These are phyloP conservation scores for Prunella strophiata DNA, from an alignment of 2,797 vertebrate genomes.

Conservation along the genomic window DNA sequence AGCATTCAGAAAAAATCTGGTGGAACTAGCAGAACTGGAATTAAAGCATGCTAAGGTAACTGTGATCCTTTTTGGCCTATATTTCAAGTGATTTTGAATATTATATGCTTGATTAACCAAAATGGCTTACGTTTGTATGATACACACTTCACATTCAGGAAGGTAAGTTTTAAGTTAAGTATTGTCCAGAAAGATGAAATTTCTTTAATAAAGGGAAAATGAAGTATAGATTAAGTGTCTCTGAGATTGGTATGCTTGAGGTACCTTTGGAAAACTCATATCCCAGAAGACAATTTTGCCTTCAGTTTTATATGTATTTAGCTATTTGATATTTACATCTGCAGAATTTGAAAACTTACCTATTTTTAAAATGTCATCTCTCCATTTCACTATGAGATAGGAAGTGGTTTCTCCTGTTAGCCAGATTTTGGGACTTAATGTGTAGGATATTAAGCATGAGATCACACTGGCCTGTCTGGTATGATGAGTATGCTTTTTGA, in stretches of 20 bases:
- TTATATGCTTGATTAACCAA: background rate
- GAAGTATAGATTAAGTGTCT: background rate
- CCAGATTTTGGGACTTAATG: background rate
- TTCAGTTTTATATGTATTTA: background rate
- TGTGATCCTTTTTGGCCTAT: background rate
- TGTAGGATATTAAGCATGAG: background rate
- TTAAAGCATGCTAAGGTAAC: slow-evolving; percentile 97
- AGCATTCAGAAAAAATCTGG: slow-evolving; percentile 98
- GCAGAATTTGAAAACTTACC: background rate
- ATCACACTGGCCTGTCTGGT: background rate
- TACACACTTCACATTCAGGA: background rate
- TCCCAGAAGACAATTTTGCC: background rate
- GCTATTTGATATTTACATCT: background rate
- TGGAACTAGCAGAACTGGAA: slow-evolving; percentile 98
- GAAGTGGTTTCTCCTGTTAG: background rate
- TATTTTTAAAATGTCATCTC: background rate
- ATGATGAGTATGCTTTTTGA: background rate
- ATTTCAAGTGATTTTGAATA: background rate
- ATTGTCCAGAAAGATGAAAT: background rate
- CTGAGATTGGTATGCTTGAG: background rate
- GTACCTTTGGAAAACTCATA: background rate
- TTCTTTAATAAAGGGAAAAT: background rate
- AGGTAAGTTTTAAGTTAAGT: background rate
- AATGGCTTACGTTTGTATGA: background rate
- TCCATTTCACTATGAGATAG: background rate